Base-by-base conservation (phyloP, 2,888 invertebrate genomes). In the Drosophila picticornis region DNA sequence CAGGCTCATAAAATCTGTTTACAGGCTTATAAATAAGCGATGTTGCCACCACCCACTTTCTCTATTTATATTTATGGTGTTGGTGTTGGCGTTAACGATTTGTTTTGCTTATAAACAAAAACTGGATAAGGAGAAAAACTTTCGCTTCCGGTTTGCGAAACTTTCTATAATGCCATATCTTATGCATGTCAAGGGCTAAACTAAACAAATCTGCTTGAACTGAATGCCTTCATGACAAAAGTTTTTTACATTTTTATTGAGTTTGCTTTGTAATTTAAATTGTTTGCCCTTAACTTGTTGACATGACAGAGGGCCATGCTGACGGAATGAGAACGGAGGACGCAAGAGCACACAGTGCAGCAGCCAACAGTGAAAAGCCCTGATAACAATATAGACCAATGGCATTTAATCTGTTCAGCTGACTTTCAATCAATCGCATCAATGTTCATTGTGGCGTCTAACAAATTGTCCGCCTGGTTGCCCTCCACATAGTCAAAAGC, bases 1-100 rank as follows among this genome's bases (percentile, higher is more conserved):
- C 71, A 62, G 88, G 90, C 88, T 88, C 90, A 88, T 85, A 90
- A 85, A 85, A 85, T 85, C 89, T 90, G 89, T 90, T 85, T 90
- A 80, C 88, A 74, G 85, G 83, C 90, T 85, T 90, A 85, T 85
- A 85, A 85, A 90, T 88, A 85, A 85, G 72, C 77, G 64, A 88
- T 80, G 79, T 43, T 52, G 58, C 29, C 46, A 22, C 65, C 38
- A 36, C 56, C 50, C 43, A 29, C n/a, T 11, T 19, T 29, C 40
- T 22, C 29, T 40, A 46, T 46, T 46, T 46, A 46, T 27, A n/a
- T 38, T 56, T 7, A 46, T 46, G 19, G 13, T n/a, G 29, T 38
- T 51, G 4, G 40, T 50, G 61, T 38, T 51, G 4, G 40, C 46
- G 59, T 74, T 83, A 83, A 81, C 84, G 90, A 90, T 87, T 90